Evolutionary conservation across 2,888 invertebrate genomes (phyloP).

Genomic region (Poecilobothrus nobilitatus): DNA sequence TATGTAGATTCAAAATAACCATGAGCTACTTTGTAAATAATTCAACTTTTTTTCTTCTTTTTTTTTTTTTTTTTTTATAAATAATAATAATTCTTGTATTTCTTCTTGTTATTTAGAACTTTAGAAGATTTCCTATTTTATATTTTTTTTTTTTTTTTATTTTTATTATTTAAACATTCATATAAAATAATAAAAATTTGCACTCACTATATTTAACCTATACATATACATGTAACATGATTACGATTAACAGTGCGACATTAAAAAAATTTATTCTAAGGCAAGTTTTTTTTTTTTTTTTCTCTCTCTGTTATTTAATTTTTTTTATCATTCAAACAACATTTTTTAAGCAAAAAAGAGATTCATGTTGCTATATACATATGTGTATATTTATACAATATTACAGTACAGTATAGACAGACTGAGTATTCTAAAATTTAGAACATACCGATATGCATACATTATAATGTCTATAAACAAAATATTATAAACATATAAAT

Average conservation of each 20-base stretch:
- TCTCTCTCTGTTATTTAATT: too few relatives aligned
- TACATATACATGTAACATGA: background rate
- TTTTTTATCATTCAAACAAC: too few relatives aligned
- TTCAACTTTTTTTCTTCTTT: background rate
- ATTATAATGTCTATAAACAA: too few relatives aligned
- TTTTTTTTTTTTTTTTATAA: too few relatives aligned
- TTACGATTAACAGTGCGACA: background rate
- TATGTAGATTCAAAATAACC: background rate
- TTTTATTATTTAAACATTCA: background rate
- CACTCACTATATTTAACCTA: background rate
- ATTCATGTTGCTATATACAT: too few relatives aligned
- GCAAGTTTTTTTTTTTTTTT: background rate
- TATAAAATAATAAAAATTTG: background rate
- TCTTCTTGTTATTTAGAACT: background rate
- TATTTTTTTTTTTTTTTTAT: background rate
- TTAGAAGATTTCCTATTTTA: background rate
- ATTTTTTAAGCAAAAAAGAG: too few relatives aligned
- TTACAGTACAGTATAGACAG: too few relatives aligned
- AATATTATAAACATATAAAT: too few relatives aligned
- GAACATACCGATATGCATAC: too few relatives aligned
- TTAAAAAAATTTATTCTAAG: background rate
- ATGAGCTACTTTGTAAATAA: constrained; percentile 1
- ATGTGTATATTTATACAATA: too few relatives aligned
- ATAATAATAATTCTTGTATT: too few relatives aligned
- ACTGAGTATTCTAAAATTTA: too few relatives aligned